Base-by-base conservation (phyloP, 2,797 vertebrate genomes). In the Percopsis omiscomaycus region DNA sequence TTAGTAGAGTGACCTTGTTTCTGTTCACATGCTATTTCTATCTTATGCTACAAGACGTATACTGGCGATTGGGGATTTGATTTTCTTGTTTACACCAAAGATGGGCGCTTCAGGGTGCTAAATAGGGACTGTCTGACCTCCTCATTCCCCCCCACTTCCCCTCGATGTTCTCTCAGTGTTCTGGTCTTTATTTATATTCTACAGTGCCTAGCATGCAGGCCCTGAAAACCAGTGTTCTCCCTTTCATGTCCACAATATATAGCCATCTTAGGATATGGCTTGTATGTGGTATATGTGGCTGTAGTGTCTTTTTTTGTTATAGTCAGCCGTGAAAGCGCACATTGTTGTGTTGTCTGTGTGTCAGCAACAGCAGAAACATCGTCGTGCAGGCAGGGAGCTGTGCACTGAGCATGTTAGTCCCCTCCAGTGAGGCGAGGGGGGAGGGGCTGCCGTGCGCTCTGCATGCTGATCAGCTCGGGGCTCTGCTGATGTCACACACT, bases 381-480 rank as follows among this genome's bases (percentile, higher is more conserved):
- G 32, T 89, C 85, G 88, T 87, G 81, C 84, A 78, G 81, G 74
- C 79, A 75, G 54, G 54, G 73, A 70, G 67, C 61, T 63, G 52
- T 60, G 71, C 71, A 89, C 75, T 68, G 88, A 90, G 86, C 79
- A 75, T 88, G 88, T 90, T 70, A 89, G 83, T 82, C 12, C 64
- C 88, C 82, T 85, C 66, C 74, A 32, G 76, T 63, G 67, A 72
- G 75, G 76, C 60, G 77, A 75, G 45, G 68, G 68, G 11, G 77
- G 74, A 75, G 70, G 79, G 79, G 69, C 64, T 80, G 85, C 78
- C 64, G 27, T 80, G 81, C 62, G 71, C 87, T 80, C 83, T 89
- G 88, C 89, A 89, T 89, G 81, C 80, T 92, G 86, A 94, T 93
- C 82, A 84, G 80, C 86, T 72, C 59, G 5, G 79, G 74, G 76